A percentile compares a stretch with the other conserved stretches of the same genome.
Conservation (phyloP, 2,113 vertebrate species). For the Lipophrys pholis region DNA sequence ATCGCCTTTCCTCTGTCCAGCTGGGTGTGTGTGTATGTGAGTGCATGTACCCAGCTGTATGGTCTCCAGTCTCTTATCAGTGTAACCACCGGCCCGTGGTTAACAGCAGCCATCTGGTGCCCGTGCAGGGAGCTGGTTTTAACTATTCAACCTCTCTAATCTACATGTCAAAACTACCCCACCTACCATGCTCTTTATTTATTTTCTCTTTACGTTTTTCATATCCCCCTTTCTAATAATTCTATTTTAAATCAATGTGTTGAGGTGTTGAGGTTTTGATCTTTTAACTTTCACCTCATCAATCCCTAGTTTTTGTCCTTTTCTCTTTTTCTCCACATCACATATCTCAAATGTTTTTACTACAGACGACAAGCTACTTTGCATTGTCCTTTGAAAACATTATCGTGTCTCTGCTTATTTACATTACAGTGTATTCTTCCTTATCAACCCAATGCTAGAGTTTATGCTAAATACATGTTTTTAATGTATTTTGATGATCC, state of each 20-base stretch:
- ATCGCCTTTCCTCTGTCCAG: conserved; percentile 58
- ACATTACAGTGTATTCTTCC: neutral
- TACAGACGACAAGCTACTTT: no score
- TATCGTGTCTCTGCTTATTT: neutral
- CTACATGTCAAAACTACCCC: conserved; percentile 31
- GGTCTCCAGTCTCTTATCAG: conserved; percentile 75
- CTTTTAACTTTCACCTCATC: neutral
- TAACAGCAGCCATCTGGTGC: conserved; percentile 74
- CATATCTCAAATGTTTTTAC: no score
- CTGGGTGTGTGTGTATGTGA: conserved; percentile 43
- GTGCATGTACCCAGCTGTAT: conserved; percentile 63
- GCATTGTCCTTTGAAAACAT: no score
- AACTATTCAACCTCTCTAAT: conserved; percentile 39
- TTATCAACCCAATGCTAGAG: neutral
- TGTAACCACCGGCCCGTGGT: conserved; percentile 70
- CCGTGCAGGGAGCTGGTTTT: conserved; percentile 52
- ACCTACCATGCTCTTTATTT: neutral
- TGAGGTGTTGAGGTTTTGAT: neutral
- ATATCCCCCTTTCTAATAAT: neutral
- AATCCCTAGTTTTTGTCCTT: neutral
- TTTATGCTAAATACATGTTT: neutral
- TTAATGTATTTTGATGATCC: no score
- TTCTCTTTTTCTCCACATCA: no score
- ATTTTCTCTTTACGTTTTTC: neutral
- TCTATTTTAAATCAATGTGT: neutral